These are phyloP conservation scores for Pandemis corylana DNA, from an alignment of 2,888 invertebrate genomes.

Conservation along the genomic window DNA sequence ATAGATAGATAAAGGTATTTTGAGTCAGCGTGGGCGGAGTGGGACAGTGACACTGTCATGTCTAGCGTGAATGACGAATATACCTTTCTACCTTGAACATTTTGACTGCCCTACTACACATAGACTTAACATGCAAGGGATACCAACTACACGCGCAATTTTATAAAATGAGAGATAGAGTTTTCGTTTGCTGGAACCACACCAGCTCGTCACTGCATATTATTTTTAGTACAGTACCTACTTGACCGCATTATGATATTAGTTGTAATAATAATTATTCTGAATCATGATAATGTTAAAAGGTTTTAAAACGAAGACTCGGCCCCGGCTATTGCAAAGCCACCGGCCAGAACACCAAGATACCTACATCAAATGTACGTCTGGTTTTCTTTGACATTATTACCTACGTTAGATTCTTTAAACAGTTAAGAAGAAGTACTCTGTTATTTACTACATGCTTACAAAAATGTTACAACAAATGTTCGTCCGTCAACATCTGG, in stretches of 20 bases:
- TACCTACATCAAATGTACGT: no score
- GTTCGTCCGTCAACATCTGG: background rate
- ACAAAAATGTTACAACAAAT: background rate
- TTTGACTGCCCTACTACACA: no score
- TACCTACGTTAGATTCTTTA: background rate
- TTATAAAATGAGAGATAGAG: no score
- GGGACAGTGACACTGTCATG: background rate
- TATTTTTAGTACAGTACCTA: background rate
- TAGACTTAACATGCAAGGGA: background rate
- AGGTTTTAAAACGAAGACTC: background rate
- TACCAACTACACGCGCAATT: no score
- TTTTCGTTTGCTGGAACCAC: no score
- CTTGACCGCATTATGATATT: background rate
- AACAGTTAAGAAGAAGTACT: background rate
- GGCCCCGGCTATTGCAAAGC: background rate
- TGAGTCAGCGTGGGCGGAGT: background rate
- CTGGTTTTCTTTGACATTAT: background rate
- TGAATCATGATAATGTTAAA: background rate
- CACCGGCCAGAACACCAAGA: background rate
- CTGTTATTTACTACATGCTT: background rate
- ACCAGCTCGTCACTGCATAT: no score
- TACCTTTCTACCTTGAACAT: no score
- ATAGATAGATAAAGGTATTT: background rate
- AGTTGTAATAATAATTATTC: background rate
- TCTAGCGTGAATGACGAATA: background rate